Evolutionary conservation across 2,888 invertebrate species (phyloP), one percentile per base, ranked within the genome.

Genomic region (Eledone cirrhosa): DNA sequence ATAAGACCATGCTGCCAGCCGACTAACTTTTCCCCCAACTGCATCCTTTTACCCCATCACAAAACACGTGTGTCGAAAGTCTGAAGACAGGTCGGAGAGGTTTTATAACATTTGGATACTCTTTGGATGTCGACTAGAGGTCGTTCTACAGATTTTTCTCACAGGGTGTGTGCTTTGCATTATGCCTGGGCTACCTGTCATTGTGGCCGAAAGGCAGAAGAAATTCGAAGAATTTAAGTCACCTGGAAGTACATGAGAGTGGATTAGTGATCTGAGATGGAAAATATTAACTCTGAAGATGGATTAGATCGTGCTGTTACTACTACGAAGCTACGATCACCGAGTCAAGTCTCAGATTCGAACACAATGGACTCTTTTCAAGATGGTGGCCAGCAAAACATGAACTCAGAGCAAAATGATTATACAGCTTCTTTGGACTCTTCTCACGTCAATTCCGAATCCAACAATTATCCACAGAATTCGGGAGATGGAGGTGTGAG

Each of bases 1-100:
- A 88, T 89, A 88, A 88, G 89, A 87, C 89, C 90, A 90, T 89
- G 89, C 88, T 88, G 88, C 88, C 87, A 85, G 85, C 85, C 85
- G 84, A 86, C 85, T 87, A 88, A 88, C 84, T 87, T 86, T 87
- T 86, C 85, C 86, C 75, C 85, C 83, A 83, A 85, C 82, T 85
- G 82, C 82, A 84, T 83, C 84, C 84, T 75, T 81, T 85, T 82
- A 80, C 81, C 82, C 82, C 81, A 81, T 82, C 80, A 80, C 80
- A 84, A 83, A 83, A 86, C 87, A 86, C 87, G 85, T 87, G 87
- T 86, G 83, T 84, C 82, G 83, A 83, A 81, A 83, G 80, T 79
- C 65, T 80, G 79, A 67, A 59, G 67, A 80, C 78, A 74, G 69
- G 53, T 78, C 79, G 79, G 81, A 63, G 63, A 77, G 48, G 78